These are phyloP conservation scores for Aphidius colemani DNA, from an alignment of 2,888 invertebrate species.

Conservation along the genomic window DNA sequence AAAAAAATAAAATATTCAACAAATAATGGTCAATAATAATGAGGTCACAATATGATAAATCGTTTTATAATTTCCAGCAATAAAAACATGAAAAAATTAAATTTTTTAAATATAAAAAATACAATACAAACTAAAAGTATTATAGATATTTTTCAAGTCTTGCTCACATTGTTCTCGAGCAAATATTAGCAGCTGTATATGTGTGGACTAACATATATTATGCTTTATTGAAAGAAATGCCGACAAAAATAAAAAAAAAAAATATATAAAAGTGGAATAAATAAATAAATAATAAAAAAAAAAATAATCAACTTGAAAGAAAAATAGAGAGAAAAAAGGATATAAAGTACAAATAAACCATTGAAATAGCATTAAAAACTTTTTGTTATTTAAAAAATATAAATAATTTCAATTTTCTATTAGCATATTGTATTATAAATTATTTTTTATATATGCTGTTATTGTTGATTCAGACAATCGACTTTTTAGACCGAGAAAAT, in stretches of 20 bases:
- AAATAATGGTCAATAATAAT: too few species aligned
- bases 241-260: slow-evolving; percentile 11
- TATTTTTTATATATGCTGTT: too few species aligned
- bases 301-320: background rate
- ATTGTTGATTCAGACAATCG: too few species aligned
- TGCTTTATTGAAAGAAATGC: slow-evolving; percentile 21
- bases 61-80: background rate
- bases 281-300: slow-evolving; percentile 8
- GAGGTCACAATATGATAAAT: too few species aligned
- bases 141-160: background rate
- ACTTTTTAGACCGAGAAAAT: slow-evolving; percentile 1
- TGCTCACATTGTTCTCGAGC: slow-evolving; percentile 44
- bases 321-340: background rate
- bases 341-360: too few species aligned
- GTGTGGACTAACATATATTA: slow-evolving; percentile 10
- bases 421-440: too few species aligned
- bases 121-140: too few species aligned
- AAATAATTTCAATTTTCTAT: background rate
- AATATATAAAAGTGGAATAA: background rate
- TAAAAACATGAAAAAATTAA: background rate
- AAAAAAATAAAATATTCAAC: too few species aligned
- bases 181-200: slow-evolving; percentile 44
- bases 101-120: too few species aligned
- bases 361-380: background rate
- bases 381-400: slow-evolving; percentile 1